Evolutionary conservation across 2,113 vertebrate genomes (phyloP), one percentile per base, ranked within the genome.

Genomic region (Halcyon malimbica): DNA sequence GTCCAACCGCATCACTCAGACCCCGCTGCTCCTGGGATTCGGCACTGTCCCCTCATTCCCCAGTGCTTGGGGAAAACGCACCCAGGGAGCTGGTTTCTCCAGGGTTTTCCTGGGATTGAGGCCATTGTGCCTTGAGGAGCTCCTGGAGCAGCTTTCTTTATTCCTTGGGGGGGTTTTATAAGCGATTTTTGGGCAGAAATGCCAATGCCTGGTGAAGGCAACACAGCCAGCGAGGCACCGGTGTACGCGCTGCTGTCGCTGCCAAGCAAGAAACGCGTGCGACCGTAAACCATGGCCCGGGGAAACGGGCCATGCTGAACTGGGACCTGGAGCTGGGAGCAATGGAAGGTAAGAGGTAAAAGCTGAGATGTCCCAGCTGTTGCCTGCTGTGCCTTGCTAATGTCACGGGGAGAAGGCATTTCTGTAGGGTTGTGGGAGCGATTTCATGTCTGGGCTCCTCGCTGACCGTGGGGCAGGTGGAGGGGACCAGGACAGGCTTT

Each of bases 1-100:
- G 21, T 11, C 54, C 81, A 25, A 5, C 14, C 2, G 41, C 57
- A 15, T 26, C 13, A 0, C 5, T 0, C 0, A 1, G 44, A 13
- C 6, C 16, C 11, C 3, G 18, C 16, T 39, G 16, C 44, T 41
- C 25, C 1, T 0, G 11, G 33, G 51, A 1, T 65, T 28, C 44
- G 37, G 69, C 62, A 19, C 25, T 15, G 7, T 11, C 37, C 23
- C 15, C 41, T 33, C 16, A 1, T 31, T 54, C 20, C 39, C 65
- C 35, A 24, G 60, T 1, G 0, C 26, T 39, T 7, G 11, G 44
- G 39, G n/a, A 16, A 68, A 64, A 41, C 0, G 1, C 33, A 26
- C 11, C 10, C 35, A 1, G 4, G 18, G 65, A 71, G 35, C 46
- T 42, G 64, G 1, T 46, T 88, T n/a, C 41, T 29, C 39, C n/a